A percentile compares a stretch with the other conserved stretches of the same genome.
phyloP scores from a whole-genome alignment of 1,140 invertebrate species.

The Nephotettix cincticeps region DNA sequence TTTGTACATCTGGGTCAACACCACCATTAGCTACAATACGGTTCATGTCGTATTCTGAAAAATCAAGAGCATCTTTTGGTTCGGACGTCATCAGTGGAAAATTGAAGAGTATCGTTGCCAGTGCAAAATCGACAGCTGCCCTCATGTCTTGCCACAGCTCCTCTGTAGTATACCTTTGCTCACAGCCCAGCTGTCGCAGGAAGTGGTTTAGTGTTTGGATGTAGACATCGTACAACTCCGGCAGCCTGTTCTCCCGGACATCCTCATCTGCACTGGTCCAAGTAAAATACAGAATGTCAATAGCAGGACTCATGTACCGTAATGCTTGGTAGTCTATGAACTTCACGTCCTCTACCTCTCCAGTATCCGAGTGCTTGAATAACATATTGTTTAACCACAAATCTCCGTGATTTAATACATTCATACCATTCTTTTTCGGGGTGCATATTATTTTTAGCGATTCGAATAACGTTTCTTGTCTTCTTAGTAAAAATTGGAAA shows the following conservation, averaged over 20 bases:
- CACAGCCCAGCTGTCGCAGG: background rate
- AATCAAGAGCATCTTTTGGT: background rate
- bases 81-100: background rate
- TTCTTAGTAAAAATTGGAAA: background rate
- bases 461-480: background rate
- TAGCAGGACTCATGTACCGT: slow-evolving; percentile 50
- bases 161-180: background rate
- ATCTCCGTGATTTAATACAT: slow-evolving; percentile 64
- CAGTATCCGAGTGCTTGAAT: slow-evolving; percentile 54
- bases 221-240: background rate
- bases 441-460: background rate
- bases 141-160: background rate
- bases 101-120: background rate
- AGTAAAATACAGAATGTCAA: slow-evolving; percentile 59
- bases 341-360: slow-evolving; percentile 52
- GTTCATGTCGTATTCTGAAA: background rate
- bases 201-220: background rate
- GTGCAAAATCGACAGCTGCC: background rate
- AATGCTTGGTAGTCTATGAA: slow-evolving; percentile 65
- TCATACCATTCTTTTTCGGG: slow-evolving; percentile 44
- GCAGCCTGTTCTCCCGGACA: background rate
- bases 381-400: slow-evolving; percentile 66
- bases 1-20: no score
- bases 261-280: slow-evolving; percentile 50
- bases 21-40: no score